A percentile compares a stretch with the other conserved stretches of the same genome.
Conservation (phyloP, 2,797 vertebrate species). For the Threskiornis aethiopicus region DNA sequence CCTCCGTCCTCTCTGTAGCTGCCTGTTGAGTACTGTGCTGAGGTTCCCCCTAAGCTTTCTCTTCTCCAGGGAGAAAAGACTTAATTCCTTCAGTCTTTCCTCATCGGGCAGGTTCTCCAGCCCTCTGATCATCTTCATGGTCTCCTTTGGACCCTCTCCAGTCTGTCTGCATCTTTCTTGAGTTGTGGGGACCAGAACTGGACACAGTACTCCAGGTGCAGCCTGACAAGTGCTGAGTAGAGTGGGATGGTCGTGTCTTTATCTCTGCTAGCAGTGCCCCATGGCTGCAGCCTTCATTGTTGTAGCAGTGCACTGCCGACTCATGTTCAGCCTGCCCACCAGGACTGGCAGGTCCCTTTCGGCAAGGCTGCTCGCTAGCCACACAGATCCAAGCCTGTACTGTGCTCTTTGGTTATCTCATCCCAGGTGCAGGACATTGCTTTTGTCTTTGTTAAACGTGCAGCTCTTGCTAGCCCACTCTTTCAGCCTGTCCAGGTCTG, state of each 20-base stretch:
- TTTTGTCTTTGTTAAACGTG: not conserved
- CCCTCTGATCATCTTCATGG: not conserved
- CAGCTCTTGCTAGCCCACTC: not conserved
- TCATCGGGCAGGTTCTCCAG: not conserved
- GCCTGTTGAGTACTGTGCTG: rapidly evolving
- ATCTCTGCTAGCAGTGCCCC: no score
- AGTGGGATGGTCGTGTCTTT: not conserved
- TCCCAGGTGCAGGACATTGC: not conserved
- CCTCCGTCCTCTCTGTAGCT: not conserved
- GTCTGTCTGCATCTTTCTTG: not conserved
- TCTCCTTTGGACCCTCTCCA: not conserved
- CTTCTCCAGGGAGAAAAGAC: not conserved
- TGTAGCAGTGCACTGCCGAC: not conserved
- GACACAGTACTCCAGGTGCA: not conserved
- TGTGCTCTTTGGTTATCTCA: not conserved
- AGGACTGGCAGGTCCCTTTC: not conserved
- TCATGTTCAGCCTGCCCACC: not conserved
- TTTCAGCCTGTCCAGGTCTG: not conserved
- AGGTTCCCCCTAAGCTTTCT: not conserved
- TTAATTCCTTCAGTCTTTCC: not conserved
- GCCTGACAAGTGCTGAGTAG: no score
- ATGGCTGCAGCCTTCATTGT: not conserved
- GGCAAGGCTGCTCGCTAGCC: not conserved
- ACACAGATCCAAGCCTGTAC: not conserved
- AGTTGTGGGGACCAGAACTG: not conserved